These are phyloP conservation scores for Amorpha juglandis DNA, from an alignment of 2,888 invertebrate species.

Conservation along the genomic window DNA sequence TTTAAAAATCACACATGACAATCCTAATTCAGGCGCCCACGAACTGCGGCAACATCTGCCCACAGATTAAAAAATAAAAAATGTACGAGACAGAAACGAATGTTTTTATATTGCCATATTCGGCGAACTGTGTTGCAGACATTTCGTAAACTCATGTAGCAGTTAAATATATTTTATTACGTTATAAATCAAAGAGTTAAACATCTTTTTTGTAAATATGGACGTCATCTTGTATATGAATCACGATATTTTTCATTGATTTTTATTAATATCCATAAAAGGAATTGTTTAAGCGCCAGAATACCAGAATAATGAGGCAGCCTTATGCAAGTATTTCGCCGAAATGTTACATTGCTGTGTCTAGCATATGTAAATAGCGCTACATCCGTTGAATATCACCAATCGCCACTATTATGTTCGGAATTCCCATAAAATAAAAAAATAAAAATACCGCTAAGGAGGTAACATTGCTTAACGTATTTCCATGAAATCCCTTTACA, in stretches of 20 bases:
- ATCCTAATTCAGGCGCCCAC: neutral
- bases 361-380: neutral
- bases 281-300: neutral
- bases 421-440: no score
- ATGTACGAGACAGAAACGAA: neutral
- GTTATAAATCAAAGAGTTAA: neutral
- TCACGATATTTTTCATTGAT: neutral
- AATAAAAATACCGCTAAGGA: no score
- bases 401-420: no score
- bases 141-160: slow-evolving; percentile 5
- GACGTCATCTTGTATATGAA: neutral
- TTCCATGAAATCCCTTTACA: neutral
- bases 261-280: neutral
- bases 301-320: no score
- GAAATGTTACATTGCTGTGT: no score
- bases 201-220: neutral
- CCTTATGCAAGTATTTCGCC: no score
- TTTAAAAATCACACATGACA: neutral
- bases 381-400: no score
- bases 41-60: slow-evolving; percentile 6
- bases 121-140: slow-evolving; percentile 5
- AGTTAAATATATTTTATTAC: slow-evolving; percentile 9
- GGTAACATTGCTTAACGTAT: no score
- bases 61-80: slow-evolving; percentile 14
- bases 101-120: slow-evolving; percentile 18